Conservation (phyloP, 2,888 invertebrate species). For the Heteromurus nitidus region DNA sequence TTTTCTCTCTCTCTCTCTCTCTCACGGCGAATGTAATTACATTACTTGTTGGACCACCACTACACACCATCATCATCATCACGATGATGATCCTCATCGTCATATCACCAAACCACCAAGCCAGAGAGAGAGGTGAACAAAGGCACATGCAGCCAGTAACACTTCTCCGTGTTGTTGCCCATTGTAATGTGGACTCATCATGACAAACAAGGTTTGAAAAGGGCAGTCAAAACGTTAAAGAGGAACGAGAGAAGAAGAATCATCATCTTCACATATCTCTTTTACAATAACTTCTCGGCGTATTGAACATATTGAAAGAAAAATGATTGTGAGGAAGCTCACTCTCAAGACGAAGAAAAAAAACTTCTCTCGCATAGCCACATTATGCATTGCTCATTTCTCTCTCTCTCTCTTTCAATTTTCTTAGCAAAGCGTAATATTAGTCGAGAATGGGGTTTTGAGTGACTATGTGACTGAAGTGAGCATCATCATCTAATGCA, state of each 20-base stretch:
- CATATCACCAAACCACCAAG: not conserved
- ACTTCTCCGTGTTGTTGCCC: slow-evolving; percentile 47
- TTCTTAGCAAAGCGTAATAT: slow-evolving; percentile 6
- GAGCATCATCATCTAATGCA: slow-evolving; percentile 6
- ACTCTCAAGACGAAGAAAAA: no score
- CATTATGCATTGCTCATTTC: slow-evolving; percentile 18
- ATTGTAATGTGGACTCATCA: slow-evolving; percentile 45
- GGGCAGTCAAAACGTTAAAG: slow-evolving; percentile 48
- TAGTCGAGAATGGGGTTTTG: not conserved
- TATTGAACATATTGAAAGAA: slow-evolving; percentile 9
- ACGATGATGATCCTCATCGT: not conserved
- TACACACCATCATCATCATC: slow-evolving; percentile 16
- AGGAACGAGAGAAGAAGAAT: no score
- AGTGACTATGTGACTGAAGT: not conserved
- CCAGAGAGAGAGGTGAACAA: slow-evolving; percentile 22
- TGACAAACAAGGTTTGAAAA: slow-evolving; percentile 52
- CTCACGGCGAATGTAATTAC: slow-evolving; percentile 2
- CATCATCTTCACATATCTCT: slow-evolving; percentile 3
- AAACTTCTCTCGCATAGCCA: no score
- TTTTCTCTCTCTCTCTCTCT: not conserved
- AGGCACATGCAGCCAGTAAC: slow-evolving; percentile 33
- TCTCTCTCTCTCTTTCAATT: not conserved
- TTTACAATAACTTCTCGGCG: slow-evolving; percentile 16
- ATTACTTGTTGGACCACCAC: slow-evolving; percentile 48
- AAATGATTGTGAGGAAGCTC: not conserved